Evolutionary conservation across 1,140 invertebrate species (phyloP), one percentile per base, ranked within the genome.

Genomic region (Trialeurodes vaporariorum): DNA sequence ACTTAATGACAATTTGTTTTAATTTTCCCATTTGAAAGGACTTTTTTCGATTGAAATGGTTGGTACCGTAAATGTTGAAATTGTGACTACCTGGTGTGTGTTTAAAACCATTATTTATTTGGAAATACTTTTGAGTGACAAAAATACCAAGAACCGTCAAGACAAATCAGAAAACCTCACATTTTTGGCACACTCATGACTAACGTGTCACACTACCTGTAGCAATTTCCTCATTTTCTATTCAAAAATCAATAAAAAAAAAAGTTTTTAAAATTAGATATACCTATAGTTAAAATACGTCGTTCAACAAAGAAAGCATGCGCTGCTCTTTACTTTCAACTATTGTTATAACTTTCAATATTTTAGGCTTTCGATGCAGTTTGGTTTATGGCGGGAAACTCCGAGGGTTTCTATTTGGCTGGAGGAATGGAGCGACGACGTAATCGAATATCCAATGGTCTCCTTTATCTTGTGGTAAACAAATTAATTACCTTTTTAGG

Each of bases 301-400:
- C 17, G 5, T 49, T 49, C 17, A 49, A 5, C 34, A 49, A 49
- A 5, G 5, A 17, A 49, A 49, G n/a, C n/a, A n/a, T n/a, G n/a
- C n/a, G 17, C 34, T 0, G 1, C 13, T 23, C 70, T 65, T 61
- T 67, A 2, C 61, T 49, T 49, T 5, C 5, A 49, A 9, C 34
- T 49, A 9, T 49, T 49, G 5, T 49, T 49, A 9, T 49, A 9
- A 49, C 23, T 34, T 27, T 69, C n/a, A n/a, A n/a, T n/a, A n/a
- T 77, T 77, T 59, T 72, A 85, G 83, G 83, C 83, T 1, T 84
- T 85, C 70, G 83, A 85, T 71, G 84, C 84, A 12, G 79, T 83
- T n/a, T 85, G 84, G 72, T 85, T 85, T 75, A 83, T 83, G 72
- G 78, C 73, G 1, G 77, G 79, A 22, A 76, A 76, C 24, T 75